Conservation (phyloP, 2,113 vertebrate genomes). For the Coreoperca whiteheadi region DNA sequence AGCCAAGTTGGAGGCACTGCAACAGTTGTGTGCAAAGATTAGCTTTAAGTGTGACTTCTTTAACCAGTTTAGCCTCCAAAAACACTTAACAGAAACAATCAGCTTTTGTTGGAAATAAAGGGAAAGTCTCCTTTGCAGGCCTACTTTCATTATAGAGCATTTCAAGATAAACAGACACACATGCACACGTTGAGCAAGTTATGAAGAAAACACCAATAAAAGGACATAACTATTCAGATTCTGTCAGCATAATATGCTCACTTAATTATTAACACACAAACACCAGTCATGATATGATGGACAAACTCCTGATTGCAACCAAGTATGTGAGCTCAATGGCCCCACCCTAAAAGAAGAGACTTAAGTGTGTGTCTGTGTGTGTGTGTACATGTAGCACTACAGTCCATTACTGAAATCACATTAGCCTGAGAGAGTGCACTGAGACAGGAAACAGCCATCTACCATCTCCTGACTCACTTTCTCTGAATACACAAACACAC, state of each 20-base stretch:
- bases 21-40: not conserved
- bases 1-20: not conserved
- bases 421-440: constrained; percentile 69
- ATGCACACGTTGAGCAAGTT: not conserved
- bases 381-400: constrained; percentile 45
- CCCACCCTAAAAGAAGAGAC: constrained; percentile 61
- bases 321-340: constrained; percentile 46
- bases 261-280: not conserved
- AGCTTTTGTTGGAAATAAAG: not conserved
- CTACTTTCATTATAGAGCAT: not conserved
- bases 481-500: constrained; percentile 24
- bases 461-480: constrained; percentile 66
- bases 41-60: not conserved
- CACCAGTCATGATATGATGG: too few species aligned
- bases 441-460: constrained; percentile 71
- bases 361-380: constrained; percentile 44
- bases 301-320: constrained; percentile 34
- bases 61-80: not conserved
- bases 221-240: not conserved
- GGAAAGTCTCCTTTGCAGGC: not conserved
- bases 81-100: not conserved
- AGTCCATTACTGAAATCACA: constrained; percentile 83
- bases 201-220: too few species aligned
- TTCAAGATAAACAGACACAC: not conserved
- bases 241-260: not conserved